phyloP scores from a whole-genome alignment of 2,113 vertebrate genomes.

The Edolisoma coerulescens region DNA sequence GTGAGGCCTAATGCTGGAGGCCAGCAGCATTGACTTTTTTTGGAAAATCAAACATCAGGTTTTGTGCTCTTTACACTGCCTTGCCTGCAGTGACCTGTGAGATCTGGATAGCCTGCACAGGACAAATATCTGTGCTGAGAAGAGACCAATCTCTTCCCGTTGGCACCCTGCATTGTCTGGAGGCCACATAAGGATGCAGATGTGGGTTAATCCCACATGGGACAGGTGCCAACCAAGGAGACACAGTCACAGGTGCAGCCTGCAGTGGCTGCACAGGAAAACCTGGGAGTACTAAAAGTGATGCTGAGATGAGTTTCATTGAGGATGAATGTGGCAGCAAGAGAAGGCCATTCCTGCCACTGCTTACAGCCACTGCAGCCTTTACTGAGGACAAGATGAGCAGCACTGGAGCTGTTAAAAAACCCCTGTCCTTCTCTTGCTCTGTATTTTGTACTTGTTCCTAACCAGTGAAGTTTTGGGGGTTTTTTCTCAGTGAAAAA shows the following conservation, averaged over 20 bases:
- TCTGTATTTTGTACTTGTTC: neutral
- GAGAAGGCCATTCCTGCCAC: neutral
- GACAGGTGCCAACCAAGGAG: neutral
- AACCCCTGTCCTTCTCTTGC: neutral
- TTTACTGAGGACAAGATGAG: neutral
- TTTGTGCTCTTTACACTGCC: neutral
- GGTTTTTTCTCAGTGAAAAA: neutral
- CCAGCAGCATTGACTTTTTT: neutral
- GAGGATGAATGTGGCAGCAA: neutral
- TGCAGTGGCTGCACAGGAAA: neutral
- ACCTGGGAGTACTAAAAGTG: neutral
- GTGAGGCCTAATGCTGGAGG: neutral
- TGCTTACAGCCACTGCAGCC: neutral
- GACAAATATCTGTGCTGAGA: neutral
- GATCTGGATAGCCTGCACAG: neutral
- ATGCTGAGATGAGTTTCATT: neutral
- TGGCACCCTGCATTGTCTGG: accelerated
- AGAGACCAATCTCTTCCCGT: neutral
- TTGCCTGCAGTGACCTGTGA: neutral
- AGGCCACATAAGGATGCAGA: neutral
- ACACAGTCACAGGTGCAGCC: neutral
- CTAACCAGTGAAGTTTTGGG: neutral
- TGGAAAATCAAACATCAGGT: neutral
- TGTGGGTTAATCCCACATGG: neutral
- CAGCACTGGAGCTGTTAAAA: neutral